Conservation (phyloP, 1,140 invertebrate species). For the Micrasema minimum region DNA sequence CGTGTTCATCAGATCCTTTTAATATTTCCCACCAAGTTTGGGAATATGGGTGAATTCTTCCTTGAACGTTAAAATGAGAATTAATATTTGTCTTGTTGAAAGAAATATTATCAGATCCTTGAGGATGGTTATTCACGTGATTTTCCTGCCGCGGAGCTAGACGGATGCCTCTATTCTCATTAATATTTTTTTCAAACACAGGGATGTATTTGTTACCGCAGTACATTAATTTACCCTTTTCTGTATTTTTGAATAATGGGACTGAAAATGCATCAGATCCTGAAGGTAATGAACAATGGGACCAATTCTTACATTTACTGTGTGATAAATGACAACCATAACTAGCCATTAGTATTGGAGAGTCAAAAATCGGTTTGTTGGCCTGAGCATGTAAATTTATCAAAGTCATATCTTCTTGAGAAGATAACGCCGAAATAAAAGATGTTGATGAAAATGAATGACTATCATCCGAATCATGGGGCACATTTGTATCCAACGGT, state of each 20-base stretch:
- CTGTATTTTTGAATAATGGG: slow-evolving; percentile 78
- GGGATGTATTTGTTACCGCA: slow-evolving; percentile 72
- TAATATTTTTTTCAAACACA: slow-evolving; percentile 61
- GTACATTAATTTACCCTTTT: slow-evolving; percentile 80
- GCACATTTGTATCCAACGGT: slow-evolving; percentile 46
- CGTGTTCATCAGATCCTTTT: slow-evolving; percentile 63
- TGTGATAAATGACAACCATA: slow-evolving; percentile 94
- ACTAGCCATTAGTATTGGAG: slow-evolving; percentile 92
- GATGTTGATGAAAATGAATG: slow-evolving; percentile 85
- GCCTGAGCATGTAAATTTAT: slow-evolving; percentile 96
- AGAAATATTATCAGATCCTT: slow-evolving; percentile 46
- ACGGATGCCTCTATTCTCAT: slow-evolving; percentile 59
- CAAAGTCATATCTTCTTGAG: slow-evolving; percentile 92
- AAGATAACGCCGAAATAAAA: slow-evolving; percentile 91
- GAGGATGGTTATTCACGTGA: slow-evolving; percentile 60
- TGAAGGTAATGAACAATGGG: slow-evolving; percentile 73
- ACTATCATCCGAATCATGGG: slow-evolving; percentile 68
- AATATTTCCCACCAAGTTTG: slow-evolving; percentile 67
- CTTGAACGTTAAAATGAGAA: slow-evolving; percentile 64
- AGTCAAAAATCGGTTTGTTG: slow-evolving; percentile 93
- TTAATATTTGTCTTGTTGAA: slow-evolving; percentile 58
- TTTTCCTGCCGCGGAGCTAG: slow-evolving; percentile 61
- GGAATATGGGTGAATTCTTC: slow-evolving; percentile 64
- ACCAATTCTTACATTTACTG: slow-evolving; percentile 81
- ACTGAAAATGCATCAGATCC: slow-evolving; percentile 79